phyloP scores from a whole-genome alignment of 2,113 vertebrate genomes.

The Solea senegalensis region DNA sequence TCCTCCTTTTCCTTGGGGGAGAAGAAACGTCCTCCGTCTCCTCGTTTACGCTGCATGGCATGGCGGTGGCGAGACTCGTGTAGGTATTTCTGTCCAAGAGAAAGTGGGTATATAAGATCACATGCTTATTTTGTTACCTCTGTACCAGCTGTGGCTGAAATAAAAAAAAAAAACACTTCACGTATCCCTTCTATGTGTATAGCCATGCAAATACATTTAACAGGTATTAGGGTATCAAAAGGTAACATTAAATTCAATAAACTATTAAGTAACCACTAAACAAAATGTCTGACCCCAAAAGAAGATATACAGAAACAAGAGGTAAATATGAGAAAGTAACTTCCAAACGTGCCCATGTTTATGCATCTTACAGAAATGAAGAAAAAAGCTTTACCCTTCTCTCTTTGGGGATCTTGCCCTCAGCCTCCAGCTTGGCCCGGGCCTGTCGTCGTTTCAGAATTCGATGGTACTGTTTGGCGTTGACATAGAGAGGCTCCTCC shows the following conservation, averaged over 20 bases:
- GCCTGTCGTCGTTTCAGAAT: slow-evolving; percentile 97
- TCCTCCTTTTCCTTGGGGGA: slow-evolving; percentile 97
- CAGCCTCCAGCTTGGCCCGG: slow-evolving; percentile 95
- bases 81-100: slow-evolving; percentile 90
- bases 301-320: too few species aligned
- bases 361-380: background rate
- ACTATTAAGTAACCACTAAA: background rate
- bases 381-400: slow-evolving; percentile 85
- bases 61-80: slow-evolving; percentile 97
- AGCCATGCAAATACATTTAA: too few species aligned
- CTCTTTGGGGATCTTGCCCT: slow-evolving; percentile 98
- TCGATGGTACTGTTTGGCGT: slow-evolving; percentile 98
- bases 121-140: background rate
- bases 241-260: background rate
- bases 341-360: background rate
- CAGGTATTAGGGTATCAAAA: background rate
- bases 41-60: slow-evolving; percentile 95
- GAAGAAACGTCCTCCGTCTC: slow-evolving; percentile 96
- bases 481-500: slow-evolving; percentile 97
- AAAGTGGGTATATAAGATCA: background rate
- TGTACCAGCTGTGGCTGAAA: background rate
- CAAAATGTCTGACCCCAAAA: too few species aligned
- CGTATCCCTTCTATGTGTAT: too few species aligned
- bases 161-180: too few species aligned
- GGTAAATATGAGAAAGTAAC: background rate